phyloP scores from a whole-genome alignment of 2,888 invertebrate genomes.

The Lydus trimaculatus region DNA sequence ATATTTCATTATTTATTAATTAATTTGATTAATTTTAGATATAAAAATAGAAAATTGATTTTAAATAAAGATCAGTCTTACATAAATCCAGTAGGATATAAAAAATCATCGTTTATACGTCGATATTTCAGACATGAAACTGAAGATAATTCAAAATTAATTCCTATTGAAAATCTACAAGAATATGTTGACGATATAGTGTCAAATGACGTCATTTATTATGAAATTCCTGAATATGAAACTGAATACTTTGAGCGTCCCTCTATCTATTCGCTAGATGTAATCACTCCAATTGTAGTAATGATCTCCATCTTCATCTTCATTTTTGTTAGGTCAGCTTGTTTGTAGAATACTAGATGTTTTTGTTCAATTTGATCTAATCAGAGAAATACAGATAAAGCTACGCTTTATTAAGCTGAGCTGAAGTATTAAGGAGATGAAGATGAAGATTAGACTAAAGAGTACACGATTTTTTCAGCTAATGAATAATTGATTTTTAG shows the following conservation, averaged over 20 bases:
- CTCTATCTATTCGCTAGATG: background rate
- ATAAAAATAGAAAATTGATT: background rate
- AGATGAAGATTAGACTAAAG: too few relatives aligned
- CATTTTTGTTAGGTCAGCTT: too few relatives aligned
- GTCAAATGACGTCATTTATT: background rate
- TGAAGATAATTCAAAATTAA: background rate
- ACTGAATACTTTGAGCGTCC: constrained; percentile 1
- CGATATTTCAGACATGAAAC: background rate
- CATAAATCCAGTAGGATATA: background rate
- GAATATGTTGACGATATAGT: background rate
- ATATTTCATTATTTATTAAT: background rate
- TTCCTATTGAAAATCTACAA: background rate
- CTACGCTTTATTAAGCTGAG: too few relatives aligned
- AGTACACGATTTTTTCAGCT: too few relatives aligned
- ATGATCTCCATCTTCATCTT: too few relatives aligned
- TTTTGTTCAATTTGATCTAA: too few relatives aligned
- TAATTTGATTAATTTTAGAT: background rate
- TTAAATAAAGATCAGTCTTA: background rate
- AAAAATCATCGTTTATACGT: background rate
- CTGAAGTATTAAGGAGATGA: too few relatives aligned
- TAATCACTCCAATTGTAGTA: too few relatives aligned
- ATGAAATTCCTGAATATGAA: background rate
- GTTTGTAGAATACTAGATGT: too few relatives aligned
- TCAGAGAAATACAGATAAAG: too few relatives aligned
- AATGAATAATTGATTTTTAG: background rate